phyloP scores from a whole-genome alignment of 2,113 vertebrate genomes.

The Leptobrachium leishanense region DNA sequence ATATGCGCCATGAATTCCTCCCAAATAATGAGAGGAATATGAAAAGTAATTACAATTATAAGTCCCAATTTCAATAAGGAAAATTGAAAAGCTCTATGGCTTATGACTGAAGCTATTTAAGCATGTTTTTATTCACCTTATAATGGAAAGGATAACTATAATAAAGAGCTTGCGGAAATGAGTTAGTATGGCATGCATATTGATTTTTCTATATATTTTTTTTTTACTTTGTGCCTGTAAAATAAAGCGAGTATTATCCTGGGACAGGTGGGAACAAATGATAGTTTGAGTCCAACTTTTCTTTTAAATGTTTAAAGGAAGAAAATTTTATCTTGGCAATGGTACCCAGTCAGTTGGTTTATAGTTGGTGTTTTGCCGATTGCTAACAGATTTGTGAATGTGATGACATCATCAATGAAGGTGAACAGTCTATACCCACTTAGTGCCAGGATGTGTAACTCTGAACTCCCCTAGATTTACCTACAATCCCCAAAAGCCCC shows the following conservation, averaged over 20 bases:
- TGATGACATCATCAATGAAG: no score
- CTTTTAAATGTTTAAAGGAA: no score
- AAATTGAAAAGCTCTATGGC: constrained; percentile 18
- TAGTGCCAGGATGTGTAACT: no score
- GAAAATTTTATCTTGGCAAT: no score
- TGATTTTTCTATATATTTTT: not conserved
- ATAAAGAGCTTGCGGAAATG: constrained; percentile 7
- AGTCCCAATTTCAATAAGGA: constrained; percentile 21
- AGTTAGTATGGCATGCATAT: constrained; percentile 20
- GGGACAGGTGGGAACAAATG: not conserved
- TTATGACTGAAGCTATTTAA: constrained; percentile 15
- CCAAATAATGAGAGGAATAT: constrained; percentile 12
- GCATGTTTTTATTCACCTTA: constrained; percentile 25
- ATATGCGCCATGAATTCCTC: constrained; percentile 2
- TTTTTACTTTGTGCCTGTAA: no score
- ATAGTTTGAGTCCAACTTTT: no score
- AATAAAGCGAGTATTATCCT: not conserved
- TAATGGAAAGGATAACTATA: constrained; percentile 20
- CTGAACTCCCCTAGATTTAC: no score
- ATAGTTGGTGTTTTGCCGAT: no score
- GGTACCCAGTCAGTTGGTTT: no score
- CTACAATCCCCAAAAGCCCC: no score
- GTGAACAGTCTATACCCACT: no score
- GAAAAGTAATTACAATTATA: constrained; percentile 32
- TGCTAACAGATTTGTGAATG: no score